Evolutionary conservation across 2,113 vertebrate genomes (phyloP), one percentile per base, ranked within the genome.

Genomic region (Sinocyclocheilus anophthalmus): DNA sequence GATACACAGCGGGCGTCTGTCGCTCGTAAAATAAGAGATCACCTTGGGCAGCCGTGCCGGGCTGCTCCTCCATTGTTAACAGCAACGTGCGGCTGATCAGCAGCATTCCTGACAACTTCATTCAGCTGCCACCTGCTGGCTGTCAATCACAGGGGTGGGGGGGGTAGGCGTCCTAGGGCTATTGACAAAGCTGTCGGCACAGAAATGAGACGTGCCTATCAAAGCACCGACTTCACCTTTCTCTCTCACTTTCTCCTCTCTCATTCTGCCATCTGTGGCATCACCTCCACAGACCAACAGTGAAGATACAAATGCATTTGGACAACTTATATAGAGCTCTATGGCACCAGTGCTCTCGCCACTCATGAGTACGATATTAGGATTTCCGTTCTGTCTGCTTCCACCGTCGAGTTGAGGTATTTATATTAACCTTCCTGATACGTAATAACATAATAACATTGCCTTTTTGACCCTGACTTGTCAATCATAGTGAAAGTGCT

Each of bases 111-210:
- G 94, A 95, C 94, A 93, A 92, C 94, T 92, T 91, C 91, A 95
- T 95, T 94, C 88, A 92, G 92, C 91, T 87, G 92, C 94, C 96
- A 96, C 94, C 96, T 95, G 95, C 94, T 94, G 91, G 94, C 94
- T 96, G 96, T 95, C 95, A 95, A 92, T 96, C 95, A 95, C 92
- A 88, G 83, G 72, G 85, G 89, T 73, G 81, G 84, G 87, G 83
- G 81, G 87, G 84, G 80, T 26, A 59, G 67, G 91, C 89, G 87
- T 96, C 95, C 94, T 76, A 89, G 91, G 95, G 95, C 95, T 95
- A 95, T 95, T 92, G 92, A 95, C 91, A 92, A 93, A 94, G 91
- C 91, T 94, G 93, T 95, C 93, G 91, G 89, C 86, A 84, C 93
- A 91, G 93, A 92, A 94, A 93, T 92, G 94, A 96, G 90, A 93